These are phyloP conservation scores for Ligdia adustata DNA, from an alignment of 2,888 invertebrate species.

Conservation along the genomic window DNA sequence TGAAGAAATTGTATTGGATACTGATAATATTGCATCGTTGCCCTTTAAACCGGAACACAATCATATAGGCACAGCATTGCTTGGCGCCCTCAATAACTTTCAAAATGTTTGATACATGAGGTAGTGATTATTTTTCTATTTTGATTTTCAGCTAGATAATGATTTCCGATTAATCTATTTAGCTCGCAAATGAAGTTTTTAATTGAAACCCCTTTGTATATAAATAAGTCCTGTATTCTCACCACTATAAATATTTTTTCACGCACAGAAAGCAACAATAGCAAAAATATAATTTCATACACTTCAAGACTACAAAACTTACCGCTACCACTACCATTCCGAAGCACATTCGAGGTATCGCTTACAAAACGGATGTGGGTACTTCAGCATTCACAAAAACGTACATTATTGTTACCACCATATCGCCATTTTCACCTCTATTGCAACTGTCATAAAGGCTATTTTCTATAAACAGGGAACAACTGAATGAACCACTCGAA, in stretches of 20 bases:
- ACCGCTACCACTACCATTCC: slow-evolving; percentile 12
- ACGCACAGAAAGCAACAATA: slow-evolving; percentile 2
- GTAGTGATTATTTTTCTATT: too few relatives aligned
- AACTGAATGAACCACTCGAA: slow-evolving; percentile 60
- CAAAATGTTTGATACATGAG: too few relatives aligned
- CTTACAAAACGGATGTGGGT: slow-evolving; percentile 58
- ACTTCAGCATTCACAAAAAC: slow-evolving; percentile 48
- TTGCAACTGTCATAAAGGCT: slow-evolving; percentile 19
- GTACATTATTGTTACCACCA: slow-evolving; percentile 29
- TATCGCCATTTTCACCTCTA: slow-evolving; percentile 28
- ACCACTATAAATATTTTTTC: neutral
- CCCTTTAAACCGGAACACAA: too few relatives aligned
- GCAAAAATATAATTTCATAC: slow-evolving; percentile 13
- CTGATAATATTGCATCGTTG: too few relatives aligned
- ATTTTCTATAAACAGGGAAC: slow-evolving; percentile 8
- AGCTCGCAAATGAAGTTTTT: too few relatives aligned
- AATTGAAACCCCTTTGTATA: too few relatives aligned
- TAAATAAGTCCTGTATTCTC: too few relatives aligned
- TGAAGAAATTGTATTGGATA: too few relatives aligned
- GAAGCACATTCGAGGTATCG: slow-evolving; percentile 35
- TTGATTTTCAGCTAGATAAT: too few relatives aligned
- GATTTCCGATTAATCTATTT: too few relatives aligned
- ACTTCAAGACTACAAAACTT: slow-evolving; percentile 18
- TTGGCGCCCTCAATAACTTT: too few relatives aligned
- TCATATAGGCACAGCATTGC: too few relatives aligned